Evolutionary conservation across 2,113 vertebrate genomes (phyloP).

Genomic region (Pachyramphus minor): DNA sequence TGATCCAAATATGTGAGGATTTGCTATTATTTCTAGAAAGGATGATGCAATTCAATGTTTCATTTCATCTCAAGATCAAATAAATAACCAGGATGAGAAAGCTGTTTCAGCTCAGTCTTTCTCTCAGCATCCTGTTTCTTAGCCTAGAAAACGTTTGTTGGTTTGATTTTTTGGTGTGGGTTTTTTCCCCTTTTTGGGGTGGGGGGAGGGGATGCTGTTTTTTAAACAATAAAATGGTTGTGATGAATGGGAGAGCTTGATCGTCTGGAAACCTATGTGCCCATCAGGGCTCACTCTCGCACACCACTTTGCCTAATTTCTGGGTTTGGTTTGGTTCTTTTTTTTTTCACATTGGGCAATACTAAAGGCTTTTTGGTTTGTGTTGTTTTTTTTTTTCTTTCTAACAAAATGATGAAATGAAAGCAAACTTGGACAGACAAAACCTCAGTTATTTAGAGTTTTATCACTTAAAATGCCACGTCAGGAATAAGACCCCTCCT

Average conservation of each 20-base stretch:
- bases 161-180: too few species aligned
- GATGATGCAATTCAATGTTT: background rate
- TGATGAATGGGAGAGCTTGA: background rate
- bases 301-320: background rate
- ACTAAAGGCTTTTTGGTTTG: background rate
- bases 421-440: background rate
- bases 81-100: background rate
- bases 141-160: background rate
- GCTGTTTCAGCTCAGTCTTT: background rate
- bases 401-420: background rate
- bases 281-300: background rate
- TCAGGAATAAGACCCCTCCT: background rate
- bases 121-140: background rate
- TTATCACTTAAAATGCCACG: background rate
- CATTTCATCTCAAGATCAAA: background rate
- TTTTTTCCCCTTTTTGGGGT: too few species aligned
- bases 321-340: background rate
- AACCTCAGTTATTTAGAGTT: background rate
- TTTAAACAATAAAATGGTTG: background rate
- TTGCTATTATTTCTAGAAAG: conserved; percentile 6
- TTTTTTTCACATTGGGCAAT: background rate
- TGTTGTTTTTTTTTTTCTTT: background rate
- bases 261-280: background rate
- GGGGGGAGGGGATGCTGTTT: background rate
- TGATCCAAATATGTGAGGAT: background rate